These are phyloP conservation scores for Sinosuthora webbiana DNA, from an alignment of 2,113 vertebrate species.

Conservation along the genomic window DNA sequence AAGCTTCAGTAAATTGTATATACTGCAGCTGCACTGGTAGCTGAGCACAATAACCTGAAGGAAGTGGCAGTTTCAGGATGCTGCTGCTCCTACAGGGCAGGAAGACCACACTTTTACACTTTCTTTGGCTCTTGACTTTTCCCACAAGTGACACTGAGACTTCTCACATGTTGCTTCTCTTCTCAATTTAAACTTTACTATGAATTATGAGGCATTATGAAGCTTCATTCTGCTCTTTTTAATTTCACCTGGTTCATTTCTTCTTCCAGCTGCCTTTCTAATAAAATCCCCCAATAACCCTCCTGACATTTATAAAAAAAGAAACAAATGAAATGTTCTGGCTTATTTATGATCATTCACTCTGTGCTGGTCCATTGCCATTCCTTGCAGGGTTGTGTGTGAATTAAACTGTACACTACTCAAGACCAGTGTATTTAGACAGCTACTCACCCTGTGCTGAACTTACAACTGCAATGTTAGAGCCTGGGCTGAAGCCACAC, in stretches of 20 bases:
- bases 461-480: background rate
- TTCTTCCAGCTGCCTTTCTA: background rate
- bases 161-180: background rate
- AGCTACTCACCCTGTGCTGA: background rate
- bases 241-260: slow-evolving; percentile 18
- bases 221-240: background rate
- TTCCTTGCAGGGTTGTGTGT: background rate
- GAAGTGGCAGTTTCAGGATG: background rate
- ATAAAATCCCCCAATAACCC: background rate
- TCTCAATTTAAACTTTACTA: background rate
- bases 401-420: background rate
- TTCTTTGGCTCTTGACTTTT: background rate
- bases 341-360: background rate
- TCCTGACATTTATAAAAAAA: background rate
- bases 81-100: background rate
- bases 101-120: rapidly evolving
- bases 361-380: background rate
- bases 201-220: background rate
- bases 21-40: background rate
- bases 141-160: background rate
- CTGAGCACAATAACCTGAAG: background rate
- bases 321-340: background rate
- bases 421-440: background rate
- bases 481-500: slow-evolving; percentile 18
- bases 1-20: background rate